phyloP scores from a whole-genome alignment of 2,797 vertebrate species.

The Rhinoraja longicauda region DNA sequence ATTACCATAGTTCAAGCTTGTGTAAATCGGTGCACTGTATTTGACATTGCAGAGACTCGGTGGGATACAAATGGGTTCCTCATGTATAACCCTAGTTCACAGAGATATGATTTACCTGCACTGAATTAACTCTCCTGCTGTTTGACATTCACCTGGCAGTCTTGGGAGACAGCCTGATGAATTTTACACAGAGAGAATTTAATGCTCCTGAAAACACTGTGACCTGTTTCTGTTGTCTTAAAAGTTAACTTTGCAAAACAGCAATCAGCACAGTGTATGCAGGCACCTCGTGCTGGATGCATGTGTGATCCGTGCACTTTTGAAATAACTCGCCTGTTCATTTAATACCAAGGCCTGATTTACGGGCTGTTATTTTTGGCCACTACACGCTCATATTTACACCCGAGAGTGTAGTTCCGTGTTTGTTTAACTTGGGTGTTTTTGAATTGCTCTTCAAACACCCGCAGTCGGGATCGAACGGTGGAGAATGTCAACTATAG shows the following conservation, averaged over 20 bases:
- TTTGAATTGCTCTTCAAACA: too few relatives aligned
- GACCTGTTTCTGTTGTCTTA: constrained; percentile 60
- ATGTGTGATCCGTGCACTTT: too few relatives aligned
- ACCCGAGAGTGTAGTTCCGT: too few relatives aligned
- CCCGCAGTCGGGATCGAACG: too few relatives aligned
- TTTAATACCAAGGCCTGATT: too few relatives aligned
- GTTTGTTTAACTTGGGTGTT: too few relatives aligned
- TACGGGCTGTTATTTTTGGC: too few relatives aligned
- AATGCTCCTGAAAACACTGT: constrained; percentile 78
- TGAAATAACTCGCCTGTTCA: too few relatives aligned
- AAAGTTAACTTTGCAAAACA: constrained; percentile 81
- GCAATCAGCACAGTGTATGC: constrained; percentile 45
- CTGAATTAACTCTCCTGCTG: constrained; percentile 54
- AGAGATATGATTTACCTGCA: constrained; percentile 56
- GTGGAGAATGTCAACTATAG: too few relatives aligned
- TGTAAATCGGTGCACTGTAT: constrained; percentile 57
- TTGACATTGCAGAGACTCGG: constrained; percentile 51
- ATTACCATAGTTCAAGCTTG: constrained; percentile 46
- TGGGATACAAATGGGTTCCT: constrained; percentile 85
- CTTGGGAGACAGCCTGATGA: constrained; percentile 60
- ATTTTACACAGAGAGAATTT: constrained; percentile 65
- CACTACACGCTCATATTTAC: too few relatives aligned
- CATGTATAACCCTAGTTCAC: constrained; percentile 60
- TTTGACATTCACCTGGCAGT: constrained; percentile 65
- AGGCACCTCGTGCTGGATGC: too few relatives aligned